phyloP scores from a whole-genome alignment of 2,113 vertebrate species.

The Bombycilla garrulus region DNA sequence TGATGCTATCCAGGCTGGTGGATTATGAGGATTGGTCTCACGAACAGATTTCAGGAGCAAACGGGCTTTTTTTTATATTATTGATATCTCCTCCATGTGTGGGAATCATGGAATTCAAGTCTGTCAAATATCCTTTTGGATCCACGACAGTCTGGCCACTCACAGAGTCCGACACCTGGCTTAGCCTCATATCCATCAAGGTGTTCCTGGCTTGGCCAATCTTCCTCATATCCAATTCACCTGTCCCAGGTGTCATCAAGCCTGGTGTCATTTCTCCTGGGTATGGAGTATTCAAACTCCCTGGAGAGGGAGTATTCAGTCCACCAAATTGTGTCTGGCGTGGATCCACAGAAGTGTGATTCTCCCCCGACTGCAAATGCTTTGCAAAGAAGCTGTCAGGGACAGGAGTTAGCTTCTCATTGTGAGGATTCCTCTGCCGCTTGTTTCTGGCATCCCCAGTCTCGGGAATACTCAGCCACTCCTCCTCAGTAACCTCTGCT shows the following conservation, averaged over 20 bases:
- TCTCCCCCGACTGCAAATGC: constrained; percentile 91
- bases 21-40: constrained; percentile 97
- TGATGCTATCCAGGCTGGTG: constrained; percentile 97
- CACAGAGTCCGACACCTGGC: constrained; percentile 98
- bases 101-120: constrained; percentile 98
- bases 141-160: constrained; percentile 98
- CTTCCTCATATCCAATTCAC: constrained; percentile 98
- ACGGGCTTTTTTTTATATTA: constrained; percentile 98
- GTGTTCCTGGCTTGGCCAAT: constrained; percentile 98
- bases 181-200: constrained; percentile 98
- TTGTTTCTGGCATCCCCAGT: constrained; percentile 98
- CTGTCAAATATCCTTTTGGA: constrained; percentile 96
- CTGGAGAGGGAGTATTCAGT: constrained; percentile 83
- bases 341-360: constrained; percentile 90
- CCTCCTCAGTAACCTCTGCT: constrained; percentile 93
- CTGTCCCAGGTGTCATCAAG: constrained; percentile 92
- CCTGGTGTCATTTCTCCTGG: constrained; percentile 96
- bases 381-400: constrained; percentile 98
- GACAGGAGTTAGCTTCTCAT: constrained; percentile 95
- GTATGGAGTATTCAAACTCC: constrained; percentile 92
- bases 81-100: constrained; percentile 97
- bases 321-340: constrained; percentile 89
- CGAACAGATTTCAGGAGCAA: constrained; percentile 95
- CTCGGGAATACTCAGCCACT: constrained; percentile 98
- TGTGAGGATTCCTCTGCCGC: constrained; percentile 92